Evolutionary conservation across 2,113 vertebrate species (phyloP), one percentile per base, ranked within the genome.

Genomic region (Pseudorectes ferrugineus): DNA sequence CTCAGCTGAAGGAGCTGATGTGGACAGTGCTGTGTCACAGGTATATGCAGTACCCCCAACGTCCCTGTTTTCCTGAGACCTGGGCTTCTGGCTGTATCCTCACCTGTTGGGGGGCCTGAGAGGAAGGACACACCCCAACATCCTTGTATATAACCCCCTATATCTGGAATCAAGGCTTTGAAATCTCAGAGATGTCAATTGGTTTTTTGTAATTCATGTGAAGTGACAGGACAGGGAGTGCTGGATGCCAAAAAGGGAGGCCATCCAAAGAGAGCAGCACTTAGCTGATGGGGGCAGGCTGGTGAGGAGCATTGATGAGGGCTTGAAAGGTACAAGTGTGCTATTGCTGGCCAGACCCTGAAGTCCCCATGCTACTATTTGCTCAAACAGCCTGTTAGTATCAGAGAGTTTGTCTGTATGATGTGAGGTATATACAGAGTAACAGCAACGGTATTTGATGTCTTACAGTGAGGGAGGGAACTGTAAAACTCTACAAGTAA

Each of bases 21-120:
- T 38, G 20, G 25, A 2, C 20, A 66, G 54, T 62, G n/a, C 42
- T 2, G 0, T 66, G 20, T 22, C 63, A 77, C 29, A 33, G 7
- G 10, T 66, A 13, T n/a, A 6, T 36, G 7, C 33, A 38, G n/a
- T 17, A 63, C 8, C 26, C 11, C 15, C 6, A 1, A 1, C 0
- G 1, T 52, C 26, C 13, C 45, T 54, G 10, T 51, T 76, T 45
- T 73, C 51, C 61, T 36, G 22, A 49, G 35, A 17, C 23, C 54
- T 3, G 6, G 65, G 5, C 17, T 74, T 12, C 40, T 67, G 66
- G 22, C 40, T 6, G 2, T 48, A 62, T 9, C 21, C 14, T 10
- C 28, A 61, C 4, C 36, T 46, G 63, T 16, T 31, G 11, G 2
- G 20, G 10, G 23, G 2, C 5, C 36, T 51, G 17, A 58, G 54